Conservation (phyloP, 2,797 vertebrate genomes). For the Otus scops region DNA sequence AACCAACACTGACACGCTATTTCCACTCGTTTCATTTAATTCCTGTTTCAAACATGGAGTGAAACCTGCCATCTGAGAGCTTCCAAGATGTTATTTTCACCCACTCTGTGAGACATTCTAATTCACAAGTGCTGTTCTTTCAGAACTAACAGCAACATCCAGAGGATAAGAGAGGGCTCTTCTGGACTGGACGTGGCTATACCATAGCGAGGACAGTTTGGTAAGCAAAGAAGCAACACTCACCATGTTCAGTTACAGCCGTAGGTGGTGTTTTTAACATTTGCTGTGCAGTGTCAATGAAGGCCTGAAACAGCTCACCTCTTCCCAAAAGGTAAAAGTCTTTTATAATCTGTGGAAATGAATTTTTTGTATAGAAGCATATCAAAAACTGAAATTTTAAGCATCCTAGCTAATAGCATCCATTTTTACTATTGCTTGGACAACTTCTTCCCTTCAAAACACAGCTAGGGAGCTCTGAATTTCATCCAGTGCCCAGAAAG, state of each 20-base stretch:
- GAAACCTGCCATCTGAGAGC: not conserved
- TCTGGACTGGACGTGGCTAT: not conserved
- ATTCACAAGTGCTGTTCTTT: not conserved
- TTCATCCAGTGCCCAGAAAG: not conserved
- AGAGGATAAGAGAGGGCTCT: not conserved
- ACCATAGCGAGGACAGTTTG: not conserved
- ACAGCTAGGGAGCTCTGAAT: not conserved
- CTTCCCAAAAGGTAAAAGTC: slow-evolving; percentile 97
- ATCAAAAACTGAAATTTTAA: not conserved
- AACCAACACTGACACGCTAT: not conserved
- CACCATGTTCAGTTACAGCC: slow-evolving; percentile 95
- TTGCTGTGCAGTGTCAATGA: slow-evolving; percentile 95
- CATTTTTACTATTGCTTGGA: not conserved
- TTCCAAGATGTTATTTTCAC: not conserved
- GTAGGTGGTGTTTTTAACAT: slow-evolving; percentile 96
- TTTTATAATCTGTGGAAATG: slow-evolving; percentile 89
- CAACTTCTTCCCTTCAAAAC: not conserved
- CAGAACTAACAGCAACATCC: not conserved
- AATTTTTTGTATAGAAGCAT: not conserved
- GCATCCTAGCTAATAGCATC: not conserved
- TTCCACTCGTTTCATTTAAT: not conserved
- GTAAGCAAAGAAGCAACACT: slow-evolving; percentile 11
- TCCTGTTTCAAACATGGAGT: not conserved
- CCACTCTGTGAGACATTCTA: not conserved
- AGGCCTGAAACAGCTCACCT: slow-evolving; percentile 96